Evolutionary conservation across 2,113 vertebrate species (phyloP).

Genomic region (Siniperca knerii): DNA sequence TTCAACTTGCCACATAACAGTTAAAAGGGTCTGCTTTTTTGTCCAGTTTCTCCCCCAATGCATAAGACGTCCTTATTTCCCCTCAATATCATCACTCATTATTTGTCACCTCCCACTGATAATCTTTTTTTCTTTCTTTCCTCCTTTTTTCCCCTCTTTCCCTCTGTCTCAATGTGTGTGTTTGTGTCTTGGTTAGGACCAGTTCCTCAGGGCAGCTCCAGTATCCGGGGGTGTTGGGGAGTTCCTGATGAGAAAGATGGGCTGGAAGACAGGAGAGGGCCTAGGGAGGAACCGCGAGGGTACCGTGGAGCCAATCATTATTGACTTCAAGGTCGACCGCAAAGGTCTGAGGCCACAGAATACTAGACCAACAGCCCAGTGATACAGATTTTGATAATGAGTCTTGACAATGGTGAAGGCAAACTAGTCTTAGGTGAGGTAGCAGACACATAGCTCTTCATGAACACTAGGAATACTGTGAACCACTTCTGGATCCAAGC

Average conservation of each 20-base stretch:
- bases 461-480: background rate
- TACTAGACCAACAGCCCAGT: background rate
- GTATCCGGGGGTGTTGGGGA: conserved; percentile 97
- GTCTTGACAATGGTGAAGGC: background rate
- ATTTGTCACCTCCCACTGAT: background rate
- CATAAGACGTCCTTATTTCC: background rate
- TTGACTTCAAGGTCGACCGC: conserved; percentile 98
- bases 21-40: background rate
- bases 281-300: conserved; percentile 97
- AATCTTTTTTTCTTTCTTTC: background rate
- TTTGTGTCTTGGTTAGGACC: conserved; percentile 87
- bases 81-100: background rate
- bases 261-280: conserved; percentile 96
- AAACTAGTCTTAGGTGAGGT: background rate
- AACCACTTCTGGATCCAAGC: background rate
- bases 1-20: background rate
- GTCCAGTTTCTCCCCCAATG: background rate
- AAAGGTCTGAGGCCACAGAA: conserved; percentile 86
- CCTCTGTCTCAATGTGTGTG: conserved; percentile 5
- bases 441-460: background rate
- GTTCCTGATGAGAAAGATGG: conserved; percentile 99
- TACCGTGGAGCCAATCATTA: conserved; percentile 95
- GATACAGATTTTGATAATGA: background rate
- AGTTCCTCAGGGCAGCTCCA: conserved; percentile 96
- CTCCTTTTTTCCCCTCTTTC: background rate